These are phyloP conservation scores for Egretta garzetta DNA, from an alignment of 2,113 vertebrate genomes.

Conservation along the genomic window DNA sequence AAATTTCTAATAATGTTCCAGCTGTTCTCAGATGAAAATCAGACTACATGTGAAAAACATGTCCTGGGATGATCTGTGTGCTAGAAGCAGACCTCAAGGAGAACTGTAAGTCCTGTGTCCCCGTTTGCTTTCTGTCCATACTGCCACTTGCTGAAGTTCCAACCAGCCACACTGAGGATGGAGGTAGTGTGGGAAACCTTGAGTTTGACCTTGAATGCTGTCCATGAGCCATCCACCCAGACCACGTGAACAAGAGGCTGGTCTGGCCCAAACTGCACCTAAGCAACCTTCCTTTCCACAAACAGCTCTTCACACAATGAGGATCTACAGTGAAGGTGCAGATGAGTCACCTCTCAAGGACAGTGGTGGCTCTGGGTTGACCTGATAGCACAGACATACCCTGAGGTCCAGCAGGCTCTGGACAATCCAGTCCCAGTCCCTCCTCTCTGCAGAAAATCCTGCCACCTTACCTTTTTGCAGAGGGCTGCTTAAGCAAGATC, in stretches of 20 bases:
- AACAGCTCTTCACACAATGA: neutral
- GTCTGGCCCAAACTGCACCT: neutral
- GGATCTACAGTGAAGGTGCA: neutral
- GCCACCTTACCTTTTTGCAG: neutral
- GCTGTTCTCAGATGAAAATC: conserved; percentile 5
- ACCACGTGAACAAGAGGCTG: neutral
- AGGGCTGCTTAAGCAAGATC: neutral
- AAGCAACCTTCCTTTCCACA: neutral
- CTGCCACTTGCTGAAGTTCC: neutral
- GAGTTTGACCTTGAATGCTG: neutral
- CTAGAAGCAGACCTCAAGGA: neutral
- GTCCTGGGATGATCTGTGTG: neutral
- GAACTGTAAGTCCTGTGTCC: neutral
- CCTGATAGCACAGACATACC: neutral
- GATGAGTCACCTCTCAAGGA: neutral
- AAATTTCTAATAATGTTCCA: neutral
- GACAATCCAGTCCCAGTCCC: neutral
- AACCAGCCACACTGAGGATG: neutral
- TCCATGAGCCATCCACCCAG: neutral
- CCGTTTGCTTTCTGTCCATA: neutral
- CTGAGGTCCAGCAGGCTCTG: neutral
- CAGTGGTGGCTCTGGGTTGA: neutral
- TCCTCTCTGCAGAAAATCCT: neutral
- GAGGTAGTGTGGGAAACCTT: neutral
- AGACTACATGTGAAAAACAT: neutral